These are phyloP conservation scores for Aricia agestis DNA, from an alignment of 1,140 invertebrate genomes.

Conservation along the genomic window DNA sequence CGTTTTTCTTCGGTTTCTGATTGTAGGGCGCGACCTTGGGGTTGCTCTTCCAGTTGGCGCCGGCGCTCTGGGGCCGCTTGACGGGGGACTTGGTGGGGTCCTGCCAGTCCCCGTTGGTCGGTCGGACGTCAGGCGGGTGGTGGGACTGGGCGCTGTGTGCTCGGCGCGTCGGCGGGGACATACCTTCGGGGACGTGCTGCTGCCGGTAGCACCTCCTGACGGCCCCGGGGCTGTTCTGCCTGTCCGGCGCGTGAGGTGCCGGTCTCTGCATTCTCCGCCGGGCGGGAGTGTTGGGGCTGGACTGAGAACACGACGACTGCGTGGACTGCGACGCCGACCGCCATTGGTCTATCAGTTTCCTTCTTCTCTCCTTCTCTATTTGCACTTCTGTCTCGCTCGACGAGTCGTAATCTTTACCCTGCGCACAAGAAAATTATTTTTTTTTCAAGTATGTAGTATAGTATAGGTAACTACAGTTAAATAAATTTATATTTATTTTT, in stretches of 20 bases:
- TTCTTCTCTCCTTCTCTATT: conserved; percentile 77
- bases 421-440: conserved; percentile 14
- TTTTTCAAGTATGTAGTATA: no score
- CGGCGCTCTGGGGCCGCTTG: conserved; percentile 65
- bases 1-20: conserved; percentile 63
- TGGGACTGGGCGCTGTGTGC: conserved; percentile 62
- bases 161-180: conserved; percentile 58
- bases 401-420: conserved; percentile 86
- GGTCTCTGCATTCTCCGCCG: conserved; percentile 49
- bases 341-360: conserved; percentile 79
- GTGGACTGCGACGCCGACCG: conserved; percentile 77
- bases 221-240: conserved; percentile 51
- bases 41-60: conserved; percentile 65
- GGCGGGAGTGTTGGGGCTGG: conserved; percentile 59
- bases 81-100: conserved; percentile 64
- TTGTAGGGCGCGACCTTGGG: conserved; percentile 66
- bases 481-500: no score
- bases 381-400: conserved; percentile 80
- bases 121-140: conserved; percentile 45
- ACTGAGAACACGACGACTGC: conserved; percentile 52
- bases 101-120: conserved; percentile 60
- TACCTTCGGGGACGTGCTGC: conserved; percentile 56
- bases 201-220: conserved; percentile 51
- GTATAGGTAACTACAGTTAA: no score
- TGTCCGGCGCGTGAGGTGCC: conserved; percentile 51